Evolutionary conservation across 2,797 vertebrate genomes (phyloP).

Genomic region (Vireo griseus): DNA sequence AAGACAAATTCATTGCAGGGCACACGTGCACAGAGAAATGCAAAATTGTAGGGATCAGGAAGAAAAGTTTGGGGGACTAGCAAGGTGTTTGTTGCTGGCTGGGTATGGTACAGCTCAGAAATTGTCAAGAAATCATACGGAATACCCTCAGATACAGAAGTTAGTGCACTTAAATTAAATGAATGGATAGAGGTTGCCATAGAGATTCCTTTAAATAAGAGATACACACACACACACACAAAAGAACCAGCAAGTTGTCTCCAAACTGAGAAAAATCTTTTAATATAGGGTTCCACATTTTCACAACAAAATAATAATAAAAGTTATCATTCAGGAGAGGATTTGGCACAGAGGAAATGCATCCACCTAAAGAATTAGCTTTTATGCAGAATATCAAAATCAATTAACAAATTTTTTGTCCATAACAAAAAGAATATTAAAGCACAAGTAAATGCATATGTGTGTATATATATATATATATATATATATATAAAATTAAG

Average conservation of each 20-base stretch:
- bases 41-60: background rate
- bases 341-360: background rate
- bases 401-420: background rate
- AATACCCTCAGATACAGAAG: background rate
- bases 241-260: background rate
- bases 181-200: fast-evolving
- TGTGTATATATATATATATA: too few species aligned
- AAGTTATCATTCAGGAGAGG: background rate
- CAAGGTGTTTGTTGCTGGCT: background rate
- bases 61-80: background rate
- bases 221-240: background rate
- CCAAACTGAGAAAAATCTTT: background rate
- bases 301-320: background rate
- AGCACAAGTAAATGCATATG: background rate
- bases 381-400: background rate
- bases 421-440: background rate
- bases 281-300: background rate
- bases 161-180: background rate
- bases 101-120: background rate
- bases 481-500: too few species aligned
- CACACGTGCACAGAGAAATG: background rate
- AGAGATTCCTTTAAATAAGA: background rate
- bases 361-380: background rate
- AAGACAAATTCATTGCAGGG: background rate
- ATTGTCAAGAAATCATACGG: background rate